phyloP scores from a whole-genome alignment of 1,140 invertebrate genomes.

The Nylanderia fulva region DNA sequence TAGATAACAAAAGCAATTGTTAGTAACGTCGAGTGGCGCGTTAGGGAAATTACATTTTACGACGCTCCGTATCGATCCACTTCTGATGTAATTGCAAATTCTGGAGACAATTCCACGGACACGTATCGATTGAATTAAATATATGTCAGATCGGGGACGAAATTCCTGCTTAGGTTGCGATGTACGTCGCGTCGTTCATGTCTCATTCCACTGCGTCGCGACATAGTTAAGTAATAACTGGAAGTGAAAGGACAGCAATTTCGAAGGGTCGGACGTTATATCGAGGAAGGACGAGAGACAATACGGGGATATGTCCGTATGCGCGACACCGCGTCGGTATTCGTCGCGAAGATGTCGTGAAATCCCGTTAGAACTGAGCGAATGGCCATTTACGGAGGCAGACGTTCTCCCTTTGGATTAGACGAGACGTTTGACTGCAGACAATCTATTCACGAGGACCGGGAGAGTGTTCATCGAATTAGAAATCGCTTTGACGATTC shows the following conservation, averaged over 20 bases:
- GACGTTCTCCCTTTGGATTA: constrained; percentile 65
- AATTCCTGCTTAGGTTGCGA: constrained; percentile 8
- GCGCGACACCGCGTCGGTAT: constrained; percentile 2
- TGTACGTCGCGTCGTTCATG: constrained; percentile 39
- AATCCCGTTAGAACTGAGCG: constrained; percentile 63
- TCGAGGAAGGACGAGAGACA: constrained; percentile 35
- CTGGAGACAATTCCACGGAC: neutral
- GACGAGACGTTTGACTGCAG: constrained; percentile 67
- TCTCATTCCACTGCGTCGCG: constrained; percentile 20
- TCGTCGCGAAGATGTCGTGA: constrained; percentile 68
- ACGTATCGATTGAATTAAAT: constrained; percentile 42
- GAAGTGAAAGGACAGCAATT: constrained; percentile 48
- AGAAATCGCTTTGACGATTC: constrained; percentile 58
- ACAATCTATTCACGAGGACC: constrained; percentile 56
- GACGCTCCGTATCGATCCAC: neutral
- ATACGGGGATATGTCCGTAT: constrained; percentile 43
- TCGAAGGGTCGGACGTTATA: constrained; percentile 2
- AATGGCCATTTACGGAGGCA: constrained; percentile 64
- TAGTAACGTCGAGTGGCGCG: neutral
- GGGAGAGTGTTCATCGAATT: constrained; percentile 47
- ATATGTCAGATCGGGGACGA: neutral
- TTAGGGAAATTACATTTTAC: constrained; percentile 10
- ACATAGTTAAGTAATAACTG: constrained; percentile 57
- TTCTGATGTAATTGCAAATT: constrained; percentile 20
- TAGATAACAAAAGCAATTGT: neutral